These are phyloP conservation scores for Rhynchopsitta pachyrhyncha DNA, from an alignment of 2,113 vertebrate species.

Conservation along the genomic window DNA sequence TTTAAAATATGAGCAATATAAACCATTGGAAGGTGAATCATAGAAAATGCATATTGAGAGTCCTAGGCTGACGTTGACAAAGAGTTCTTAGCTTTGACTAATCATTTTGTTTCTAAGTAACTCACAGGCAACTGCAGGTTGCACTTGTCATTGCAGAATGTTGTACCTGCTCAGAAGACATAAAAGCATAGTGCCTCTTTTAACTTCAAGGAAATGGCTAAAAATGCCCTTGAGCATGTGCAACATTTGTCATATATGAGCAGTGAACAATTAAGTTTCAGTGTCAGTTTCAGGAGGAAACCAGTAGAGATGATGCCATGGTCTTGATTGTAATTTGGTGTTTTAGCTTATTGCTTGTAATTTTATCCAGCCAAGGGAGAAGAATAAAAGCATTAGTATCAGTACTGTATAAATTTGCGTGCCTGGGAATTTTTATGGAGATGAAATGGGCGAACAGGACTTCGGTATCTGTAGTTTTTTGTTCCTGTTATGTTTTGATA, in stretches of 20 bases:
- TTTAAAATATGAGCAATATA: neutral
- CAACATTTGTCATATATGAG: accelerated
- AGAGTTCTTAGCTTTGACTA: neutral
- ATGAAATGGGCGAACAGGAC: neutral
- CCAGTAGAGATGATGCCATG: neutral
- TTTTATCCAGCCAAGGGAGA: neutral
- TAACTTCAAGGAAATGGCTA: neutral
- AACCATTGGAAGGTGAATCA: neutral
- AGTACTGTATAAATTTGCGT: neutral
- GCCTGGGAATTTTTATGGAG: neutral
- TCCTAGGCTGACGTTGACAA: neutral
- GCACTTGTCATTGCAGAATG: neutral
- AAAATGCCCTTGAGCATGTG: neutral
- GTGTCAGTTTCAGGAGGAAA: neutral
- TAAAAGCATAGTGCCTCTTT: neutral
- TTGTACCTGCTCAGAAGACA: neutral
- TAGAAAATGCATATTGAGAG: neutral
- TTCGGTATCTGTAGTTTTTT: neutral
- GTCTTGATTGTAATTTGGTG: neutral
- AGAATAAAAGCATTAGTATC: neutral
- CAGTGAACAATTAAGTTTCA: neutral
- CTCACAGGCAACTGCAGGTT: neutral
- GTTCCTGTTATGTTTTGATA: neutral
- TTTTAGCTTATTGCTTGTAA: neutral
- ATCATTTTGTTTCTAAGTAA: neutral